Evolutionary conservation across 30 jellyfish, hydroid and myxozoan species (phyloP).

Genomic region (Sanderia malayensis): DNA sequence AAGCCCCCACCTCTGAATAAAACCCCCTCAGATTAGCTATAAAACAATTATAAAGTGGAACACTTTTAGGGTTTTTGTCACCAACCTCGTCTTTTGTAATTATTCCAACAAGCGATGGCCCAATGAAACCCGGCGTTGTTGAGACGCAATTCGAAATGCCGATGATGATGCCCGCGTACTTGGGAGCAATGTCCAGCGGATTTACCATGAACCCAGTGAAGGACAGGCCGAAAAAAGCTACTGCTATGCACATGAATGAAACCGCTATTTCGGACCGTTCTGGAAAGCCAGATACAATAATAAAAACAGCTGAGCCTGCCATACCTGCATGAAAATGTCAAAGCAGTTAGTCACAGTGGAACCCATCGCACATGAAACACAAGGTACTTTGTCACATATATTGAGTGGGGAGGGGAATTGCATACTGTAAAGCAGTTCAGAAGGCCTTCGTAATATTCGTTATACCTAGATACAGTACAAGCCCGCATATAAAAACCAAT

Average conservation of each 20-base stretch:
- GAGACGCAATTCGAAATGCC: constrained; percentile 81
- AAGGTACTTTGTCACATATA: no score
- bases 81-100: constrained; percentile 85
- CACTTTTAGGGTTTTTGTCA: no score
- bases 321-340: constrained; percentile 48
- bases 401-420: no score
- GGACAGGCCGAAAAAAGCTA: constrained; percentile 89
- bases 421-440: no score
- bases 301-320: constrained; percentile 73
- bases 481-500: no score
- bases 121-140: constrained; percentile 90
- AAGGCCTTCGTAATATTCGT: no score
- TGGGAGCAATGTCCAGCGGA: constrained; percentile 96
- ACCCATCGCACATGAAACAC: no score
- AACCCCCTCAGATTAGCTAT: no score
- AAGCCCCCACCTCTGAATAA: background rate
- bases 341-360: no score
- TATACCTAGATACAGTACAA: no score
- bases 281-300: constrained; percentile 68
- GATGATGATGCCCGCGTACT: constrained; percentile 88
- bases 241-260: constrained; percentile 80
- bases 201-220: constrained; percentile 97
- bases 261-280: constrained; percentile 71
- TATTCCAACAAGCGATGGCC: constrained; percentile 94
- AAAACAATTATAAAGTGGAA: no score